A percentile compares a stretch with the other conserved stretches of the same genome.
These are phyloP conservation scores for Phania funesta DNA, from an alignment of 2,888 invertebrate species.

Conservation along the genomic window DNA sequence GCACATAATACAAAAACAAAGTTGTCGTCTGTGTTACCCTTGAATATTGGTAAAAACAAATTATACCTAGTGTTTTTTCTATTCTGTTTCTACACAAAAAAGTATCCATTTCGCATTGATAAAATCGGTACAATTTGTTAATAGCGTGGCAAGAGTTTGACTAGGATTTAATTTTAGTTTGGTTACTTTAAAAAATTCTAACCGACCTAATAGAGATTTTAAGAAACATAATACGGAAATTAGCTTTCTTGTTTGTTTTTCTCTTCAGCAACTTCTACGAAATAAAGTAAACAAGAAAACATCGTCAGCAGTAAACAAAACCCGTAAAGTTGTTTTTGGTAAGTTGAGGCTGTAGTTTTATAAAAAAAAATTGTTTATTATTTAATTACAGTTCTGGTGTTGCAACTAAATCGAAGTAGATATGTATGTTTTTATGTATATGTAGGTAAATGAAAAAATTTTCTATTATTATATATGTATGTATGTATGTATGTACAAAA, in stretches of 20 bases:
- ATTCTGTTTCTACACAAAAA: neutral
- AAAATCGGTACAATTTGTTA: neutral
- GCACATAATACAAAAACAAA: too few relatives aligned
- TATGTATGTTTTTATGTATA: too few relatives aligned
- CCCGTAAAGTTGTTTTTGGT: conserved; percentile 63
- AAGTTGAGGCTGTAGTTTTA: conserved; percentile 27
- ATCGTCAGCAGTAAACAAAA: conserved; percentile 39
- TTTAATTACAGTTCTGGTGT: too few relatives aligned
- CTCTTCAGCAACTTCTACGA: conserved; percentile 4
- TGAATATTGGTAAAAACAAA: too few relatives aligned
- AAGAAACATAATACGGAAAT: conserved; percentile 23
- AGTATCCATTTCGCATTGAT: neutral
- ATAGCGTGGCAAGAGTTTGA: neutral
- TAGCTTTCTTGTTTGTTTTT: conserved; percentile 10
- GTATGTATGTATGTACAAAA: too few relatives aligned
- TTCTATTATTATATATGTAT: too few relatives aligned
- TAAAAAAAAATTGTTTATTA: neutral
- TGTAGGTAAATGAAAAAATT: too few relatives aligned
- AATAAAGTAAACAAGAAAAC: conserved; percentile 11
- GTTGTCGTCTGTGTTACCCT: too few relatives aligned
- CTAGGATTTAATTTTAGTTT: conserved; percentile 3
- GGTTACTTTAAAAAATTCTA: conserved; percentile 37
- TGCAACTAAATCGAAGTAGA: too few relatives aligned
- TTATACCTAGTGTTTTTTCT: neutral
- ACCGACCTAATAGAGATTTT: conserved; percentile 7